These are phyloP conservation scores for Galaxea fascicularis DNA, from an alignment of 92 coral and sea anemone genomes.

Conservation along the genomic window DNA sequence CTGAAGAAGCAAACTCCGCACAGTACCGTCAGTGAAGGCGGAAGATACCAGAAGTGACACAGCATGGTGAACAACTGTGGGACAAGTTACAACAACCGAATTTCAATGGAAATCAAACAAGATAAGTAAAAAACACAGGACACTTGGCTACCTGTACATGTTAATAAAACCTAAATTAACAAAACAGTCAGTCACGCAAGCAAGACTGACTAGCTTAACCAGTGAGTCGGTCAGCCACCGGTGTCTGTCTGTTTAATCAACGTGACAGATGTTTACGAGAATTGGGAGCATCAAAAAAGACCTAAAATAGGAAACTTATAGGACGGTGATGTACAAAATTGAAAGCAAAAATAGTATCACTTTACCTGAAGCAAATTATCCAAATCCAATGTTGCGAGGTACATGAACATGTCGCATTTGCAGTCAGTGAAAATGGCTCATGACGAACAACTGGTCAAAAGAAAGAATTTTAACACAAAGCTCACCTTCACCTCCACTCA, in stretches of 20 bases:
- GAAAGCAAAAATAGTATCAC: too few species aligned
- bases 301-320: too few species aligned
- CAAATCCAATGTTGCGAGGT: neutral
- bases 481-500: slow-evolving; percentile 85
- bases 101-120: neutral
- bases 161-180: too few species aligned
- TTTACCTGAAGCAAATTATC: neutral
- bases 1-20: slow-evolving; percentile 78
- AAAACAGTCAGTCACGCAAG: too few species aligned
- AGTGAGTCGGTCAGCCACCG: too few species aligned
- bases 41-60: slow-evolving; percentile 91
- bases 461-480: neutral
- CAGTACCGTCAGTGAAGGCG: slow-evolving; percentile 92
- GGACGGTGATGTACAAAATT: too few species aligned
- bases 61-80: slow-evolving; percentile 86
- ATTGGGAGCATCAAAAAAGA: too few species aligned
- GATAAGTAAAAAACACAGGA: too few species aligned
- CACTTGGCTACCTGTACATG: too few species aligned
- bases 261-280: too few species aligned
- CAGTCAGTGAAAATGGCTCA: neutral
- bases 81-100: neutral
- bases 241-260: too few species aligned
- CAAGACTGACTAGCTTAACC: too few species aligned
- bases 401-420: neutral
- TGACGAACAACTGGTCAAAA: neutral